These are phyloP conservation scores for Eugnorisma glareosa DNA, from an alignment of 2,888 invertebrate species.

Conservation along the genomic window DNA sequence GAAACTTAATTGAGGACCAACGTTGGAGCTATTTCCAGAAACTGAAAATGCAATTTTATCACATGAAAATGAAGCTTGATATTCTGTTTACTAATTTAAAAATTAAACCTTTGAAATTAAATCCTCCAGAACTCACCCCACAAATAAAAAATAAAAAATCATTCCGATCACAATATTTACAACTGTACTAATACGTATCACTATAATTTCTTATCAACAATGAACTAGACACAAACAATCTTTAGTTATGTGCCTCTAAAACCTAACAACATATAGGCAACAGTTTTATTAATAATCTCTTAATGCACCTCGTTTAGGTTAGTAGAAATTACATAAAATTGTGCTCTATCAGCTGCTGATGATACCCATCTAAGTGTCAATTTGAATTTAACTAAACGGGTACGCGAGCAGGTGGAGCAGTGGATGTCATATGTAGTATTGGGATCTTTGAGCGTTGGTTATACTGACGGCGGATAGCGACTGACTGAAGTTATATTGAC, in stretches of 20 bases:
- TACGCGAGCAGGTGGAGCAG: slow-evolving; percentile 36
- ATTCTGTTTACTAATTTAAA: not conserved
- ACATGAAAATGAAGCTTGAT: not conserved
- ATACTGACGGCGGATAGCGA: not conserved
- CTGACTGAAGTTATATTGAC: not conserved
- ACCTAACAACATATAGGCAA: not conserved
- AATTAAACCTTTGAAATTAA: too few relatives aligned
- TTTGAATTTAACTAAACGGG: slow-evolving; percentile 44
- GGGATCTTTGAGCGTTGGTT: slow-evolving; percentile 13
- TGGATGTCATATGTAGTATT: slow-evolving; percentile 30
- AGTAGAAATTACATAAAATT: slow-evolving; percentile 7
- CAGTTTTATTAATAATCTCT: not conserved
- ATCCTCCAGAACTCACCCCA: too few relatives aligned
- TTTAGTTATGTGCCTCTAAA: not conserved
- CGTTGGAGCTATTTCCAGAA: not conserved
- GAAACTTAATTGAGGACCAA: too few relatives aligned
- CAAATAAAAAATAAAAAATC: too few relatives aligned
- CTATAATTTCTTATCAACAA: slow-evolving; percentile 25
- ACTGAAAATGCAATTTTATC: not conserved
- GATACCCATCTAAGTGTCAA: slow-evolving; percentile 36
- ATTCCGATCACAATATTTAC: too few relatives aligned
- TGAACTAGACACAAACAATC: slow-evolving; percentile 10
- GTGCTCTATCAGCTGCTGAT: slow-evolving; percentile 32
- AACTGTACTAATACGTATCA: not conserved
- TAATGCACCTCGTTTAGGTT: not conserved